Evolutionary conservation across 2,888 invertebrate species (phyloP).

Genomic region (Erebia epiphron): DNA sequence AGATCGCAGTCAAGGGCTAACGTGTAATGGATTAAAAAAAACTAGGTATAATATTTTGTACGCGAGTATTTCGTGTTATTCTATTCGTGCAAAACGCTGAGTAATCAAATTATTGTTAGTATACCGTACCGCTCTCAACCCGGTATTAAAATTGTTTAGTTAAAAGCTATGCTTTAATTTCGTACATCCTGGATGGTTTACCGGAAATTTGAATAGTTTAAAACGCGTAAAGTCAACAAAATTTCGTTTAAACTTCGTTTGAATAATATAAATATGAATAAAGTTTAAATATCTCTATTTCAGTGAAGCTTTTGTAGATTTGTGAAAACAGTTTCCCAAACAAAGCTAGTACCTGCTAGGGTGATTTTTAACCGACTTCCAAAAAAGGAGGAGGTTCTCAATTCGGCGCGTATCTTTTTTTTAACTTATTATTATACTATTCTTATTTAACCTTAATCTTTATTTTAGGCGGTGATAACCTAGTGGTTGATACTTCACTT

Average conservation of each 20-base stretch:
- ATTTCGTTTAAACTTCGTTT: constrained; percentile 1
- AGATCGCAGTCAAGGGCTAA: too few species aligned
- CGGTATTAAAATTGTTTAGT: constrained; percentile 11
- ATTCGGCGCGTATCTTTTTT: too few species aligned
- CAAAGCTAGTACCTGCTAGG: too few species aligned
- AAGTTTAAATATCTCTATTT: neutral
- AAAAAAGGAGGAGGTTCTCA: too few species aligned
- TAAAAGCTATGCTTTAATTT: constrained; percentile 13
- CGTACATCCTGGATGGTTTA: neutral
- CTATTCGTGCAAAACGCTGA: neutral
- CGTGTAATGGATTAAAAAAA: too few species aligned
- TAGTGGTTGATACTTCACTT: too few species aligned
- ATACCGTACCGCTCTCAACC: neutral
- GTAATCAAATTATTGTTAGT: constrained; percentile 14
- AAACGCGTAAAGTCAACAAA: constrained; percentile 7
- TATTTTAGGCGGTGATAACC: too few species aligned
- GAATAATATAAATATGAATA: neutral
- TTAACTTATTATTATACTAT: too few species aligned
- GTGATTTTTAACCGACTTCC: too few species aligned
- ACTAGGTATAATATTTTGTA: too few species aligned
- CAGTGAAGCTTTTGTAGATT: neutral
- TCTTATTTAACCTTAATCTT: too few species aligned
- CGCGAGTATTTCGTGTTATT: neutral
- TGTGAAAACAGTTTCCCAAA: too few species aligned
- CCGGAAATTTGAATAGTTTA: constrained; percentile 4